These are phyloP conservation scores for Grammomys dolichurus DNA, from an alignment of 2,113 vertebrate species.

Conservation along the genomic window DNA sequence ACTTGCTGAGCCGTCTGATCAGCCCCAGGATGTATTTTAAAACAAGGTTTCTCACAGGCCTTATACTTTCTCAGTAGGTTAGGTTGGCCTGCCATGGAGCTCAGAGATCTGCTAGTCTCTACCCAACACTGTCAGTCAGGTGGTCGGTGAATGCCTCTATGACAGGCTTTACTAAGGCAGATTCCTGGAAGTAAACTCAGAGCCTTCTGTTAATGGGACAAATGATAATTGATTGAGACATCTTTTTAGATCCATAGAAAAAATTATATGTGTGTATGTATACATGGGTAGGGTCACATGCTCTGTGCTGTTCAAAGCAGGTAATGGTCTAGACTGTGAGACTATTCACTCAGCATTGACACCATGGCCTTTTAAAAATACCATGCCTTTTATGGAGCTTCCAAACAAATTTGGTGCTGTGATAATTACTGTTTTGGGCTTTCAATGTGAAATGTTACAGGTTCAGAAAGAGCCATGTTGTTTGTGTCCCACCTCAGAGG, in stretches of 20 bases:
- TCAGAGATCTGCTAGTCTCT: neutral
- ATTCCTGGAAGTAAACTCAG: neutral
- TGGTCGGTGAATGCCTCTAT: neutral
- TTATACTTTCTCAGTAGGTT: neutral
- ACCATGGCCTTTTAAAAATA: conserved; percentile 1
- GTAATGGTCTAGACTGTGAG: neutral
- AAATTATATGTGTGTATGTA: fast-evolving
- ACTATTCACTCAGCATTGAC: neutral
- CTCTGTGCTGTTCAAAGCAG: neutral
- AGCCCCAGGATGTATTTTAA: neutral
- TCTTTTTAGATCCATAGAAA: neutral
- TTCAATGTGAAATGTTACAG: conserved; percentile 52
- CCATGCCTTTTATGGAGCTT: conserved; percentile 31
- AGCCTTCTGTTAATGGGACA: too few relatives aligned
- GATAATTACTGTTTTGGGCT: conserved; percentile 67
- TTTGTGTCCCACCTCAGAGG: conserved; percentile 15
- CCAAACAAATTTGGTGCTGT: conserved; percentile 59
- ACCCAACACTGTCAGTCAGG: too few relatives aligned
- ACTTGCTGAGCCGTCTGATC: too few relatives aligned
- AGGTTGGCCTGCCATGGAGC: neutral
- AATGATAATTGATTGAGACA: neutral
- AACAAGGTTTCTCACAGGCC: too few relatives aligned
- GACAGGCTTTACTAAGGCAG: too few relatives aligned
- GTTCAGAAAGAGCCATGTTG: conserved; percentile 54
- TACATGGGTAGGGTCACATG: neutral